Base-by-base conservation (phyloP, 2,888 invertebrate genomes). In the Apamea epomidion region DNA sequence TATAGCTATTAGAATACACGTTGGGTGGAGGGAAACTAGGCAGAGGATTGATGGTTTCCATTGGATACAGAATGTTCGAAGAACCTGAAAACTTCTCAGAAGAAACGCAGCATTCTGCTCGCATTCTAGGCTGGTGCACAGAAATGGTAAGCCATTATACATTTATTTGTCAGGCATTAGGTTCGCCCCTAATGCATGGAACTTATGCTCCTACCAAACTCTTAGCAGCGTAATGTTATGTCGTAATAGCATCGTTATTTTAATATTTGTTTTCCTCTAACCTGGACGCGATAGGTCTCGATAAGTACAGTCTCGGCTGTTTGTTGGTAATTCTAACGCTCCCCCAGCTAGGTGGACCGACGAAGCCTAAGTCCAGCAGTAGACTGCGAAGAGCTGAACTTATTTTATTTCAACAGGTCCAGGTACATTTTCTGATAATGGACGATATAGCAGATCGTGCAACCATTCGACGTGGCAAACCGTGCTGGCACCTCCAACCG, bases 101-200 rank as follows among this genome's bases (percentile, higher is more conserved):
- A 51, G 70, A 85, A 67, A 75, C 14, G 8, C 76, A 80, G 25
- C 87, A 85, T 51, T 69, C 54, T 4, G 88, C 85, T 58, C 85
- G 85, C 16, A 29, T 85, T 75, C 75, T 85, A 32, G 86, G 81
- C n/a, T 87, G 86, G 88, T 87, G 86, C 69, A 0, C 67, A 25
- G 86, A 86, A 87, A 86, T 87, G 88, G 86, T 87, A 78, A 78
- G 18, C 18, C 0, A 37, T 74, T 62, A 29, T 62, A 5, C 1
- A n/a, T 60, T 60, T 60, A 14, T n/a, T 14, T 14, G n/a, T 12
- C 58, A 10, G 58, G 10, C 58, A 10, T 10, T 51, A 58, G 25
- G 12, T 25, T 60, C 60, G 6, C n/a, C 14, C 6, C n/a, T 60
- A n/a, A 60, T 60, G 14, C 14, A 14, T 60, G 14, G n/a, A 14